These are phyloP conservation scores for Corythoichthys intestinalis DNA, from an alignment of 2,113 vertebrate genomes.

Conservation along the genomic window DNA sequence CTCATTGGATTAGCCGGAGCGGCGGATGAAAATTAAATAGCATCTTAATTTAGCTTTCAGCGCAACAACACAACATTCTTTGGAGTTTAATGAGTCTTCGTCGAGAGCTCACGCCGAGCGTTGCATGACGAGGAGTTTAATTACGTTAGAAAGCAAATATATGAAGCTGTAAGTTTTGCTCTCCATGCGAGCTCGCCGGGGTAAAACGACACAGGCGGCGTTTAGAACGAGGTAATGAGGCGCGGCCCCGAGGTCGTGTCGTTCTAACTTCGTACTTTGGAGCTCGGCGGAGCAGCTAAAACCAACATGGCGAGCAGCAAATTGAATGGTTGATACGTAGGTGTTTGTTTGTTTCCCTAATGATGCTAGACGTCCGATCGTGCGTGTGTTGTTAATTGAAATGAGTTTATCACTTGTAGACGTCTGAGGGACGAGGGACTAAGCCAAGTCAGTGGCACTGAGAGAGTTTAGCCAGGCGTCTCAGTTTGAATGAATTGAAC, in stretches of 20 bases:
- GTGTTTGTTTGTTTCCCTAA: not conserved
- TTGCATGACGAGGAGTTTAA: constrained; percentile 28
- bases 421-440: too few relatives aligned
- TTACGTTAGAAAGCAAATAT: constrained; percentile 29
- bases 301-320: not conserved
- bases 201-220: constrained; percentile 2
- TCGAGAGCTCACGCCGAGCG: constrained; percentile 34
- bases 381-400: too few relatives aligned
- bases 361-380: not conserved
- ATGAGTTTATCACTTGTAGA: not conserved
- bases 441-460: too few relatives aligned
- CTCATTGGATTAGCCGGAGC: constrained; percentile 39
- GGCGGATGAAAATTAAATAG: constrained; percentile 41
- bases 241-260: constrained; percentile 1
- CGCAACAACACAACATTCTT: constrained; percentile 32
- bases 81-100: constrained; percentile 10
- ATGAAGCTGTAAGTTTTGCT: constrained; percentile 3
- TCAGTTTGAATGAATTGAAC: too few relatives aligned
- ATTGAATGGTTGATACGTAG: not conserved
- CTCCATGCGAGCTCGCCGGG: not conserved
- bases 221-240: constrained; percentile 6
- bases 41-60: constrained; percentile 34
- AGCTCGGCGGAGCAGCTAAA: not conserved
- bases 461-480: too few relatives aligned
- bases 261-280: not conserved